A percentile compares a stretch with the other conserved stretches of the same genome.
Conservation (phyloP, 2,888 invertebrate genomes). For the Heliconius ismenius region DNA sequence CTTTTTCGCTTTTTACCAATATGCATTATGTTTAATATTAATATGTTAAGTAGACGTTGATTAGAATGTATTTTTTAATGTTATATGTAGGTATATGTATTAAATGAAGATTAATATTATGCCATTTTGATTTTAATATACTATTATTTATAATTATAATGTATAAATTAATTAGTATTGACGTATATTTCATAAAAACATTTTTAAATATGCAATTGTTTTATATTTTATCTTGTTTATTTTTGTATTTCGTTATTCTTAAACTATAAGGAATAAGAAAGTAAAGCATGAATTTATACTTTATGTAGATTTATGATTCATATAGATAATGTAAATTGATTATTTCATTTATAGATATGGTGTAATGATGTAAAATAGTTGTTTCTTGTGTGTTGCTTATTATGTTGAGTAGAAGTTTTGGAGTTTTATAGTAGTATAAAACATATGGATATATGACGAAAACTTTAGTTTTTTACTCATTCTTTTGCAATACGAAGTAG, state of each 20-base stretch:
- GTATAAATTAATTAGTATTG: conserved; percentile 1
- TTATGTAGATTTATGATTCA: background rate
- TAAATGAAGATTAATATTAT: background rate
- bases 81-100: background rate
- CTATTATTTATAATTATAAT: background rate
- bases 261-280: background rate
- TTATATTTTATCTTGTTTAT: background rate
- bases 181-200: background rate
- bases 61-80: conserved; percentile 3
- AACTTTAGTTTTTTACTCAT: too few species aligned
- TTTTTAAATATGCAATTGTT: background rate
- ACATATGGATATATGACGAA: background rate
- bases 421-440: background rate
- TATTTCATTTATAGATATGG: background rate
- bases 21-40: conserved; percentile 10
- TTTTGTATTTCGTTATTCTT: background rate
- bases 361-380: background rate
- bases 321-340: background rate
- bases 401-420: background rate
- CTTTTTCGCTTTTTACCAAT: conserved; percentile 31
- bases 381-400: background rate
- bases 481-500: background rate
- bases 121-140: conserved; percentile 8
- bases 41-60: background rate
- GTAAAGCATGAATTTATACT: conserved; percentile 3